Percentiles rank a stretch among this genome's conserved stretches.
Conservation (phyloP, 2,888 invertebrate genomes). For the Lapara coniferarum region DNA sequence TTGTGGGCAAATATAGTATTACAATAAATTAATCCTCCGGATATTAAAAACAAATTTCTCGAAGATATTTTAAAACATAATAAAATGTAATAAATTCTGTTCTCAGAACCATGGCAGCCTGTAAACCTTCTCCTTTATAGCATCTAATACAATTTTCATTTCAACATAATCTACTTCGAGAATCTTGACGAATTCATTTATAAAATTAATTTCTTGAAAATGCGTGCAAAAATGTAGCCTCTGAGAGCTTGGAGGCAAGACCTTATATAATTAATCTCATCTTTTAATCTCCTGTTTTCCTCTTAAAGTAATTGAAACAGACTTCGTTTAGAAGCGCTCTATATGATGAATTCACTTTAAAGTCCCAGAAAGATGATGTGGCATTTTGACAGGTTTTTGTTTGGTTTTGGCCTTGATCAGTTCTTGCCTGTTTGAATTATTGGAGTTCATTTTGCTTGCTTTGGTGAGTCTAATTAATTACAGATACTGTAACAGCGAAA, state of each 20-base stretch:
- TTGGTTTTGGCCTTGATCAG: constrained; percentile 9
- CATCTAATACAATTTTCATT: constrained; percentile 49
- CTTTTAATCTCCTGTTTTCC: constrained; percentile 56
- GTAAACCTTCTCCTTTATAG: constrained; percentile 42
- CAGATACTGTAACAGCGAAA: not conserved
- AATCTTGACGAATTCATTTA: constrained; percentile 63
- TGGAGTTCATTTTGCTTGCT: constrained; percentile 12
- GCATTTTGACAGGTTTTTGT: constrained; percentile 23
- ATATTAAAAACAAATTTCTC: constrained; percentile 2
- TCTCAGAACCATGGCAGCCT: constrained; percentile 31
- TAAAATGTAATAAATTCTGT: constrained; percentile 41
- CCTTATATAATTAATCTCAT: constrained; percentile 65
- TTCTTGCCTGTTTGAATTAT: not conserved
- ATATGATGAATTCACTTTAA: constrained; percentile 32
- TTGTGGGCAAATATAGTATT: not conserved
- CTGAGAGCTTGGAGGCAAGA: constrained; percentile 52
- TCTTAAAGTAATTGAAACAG: constrained; percentile 48
- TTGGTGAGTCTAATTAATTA: constrained; percentile 26
- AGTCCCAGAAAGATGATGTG: constrained; percentile 27
- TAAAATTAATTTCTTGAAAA: constrained; percentile 58
- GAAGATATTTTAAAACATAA: not conserved
- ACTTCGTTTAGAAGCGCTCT: constrained; percentile 38
- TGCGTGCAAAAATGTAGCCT: constrained; percentile 50
- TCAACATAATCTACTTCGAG: constrained; percentile 53
- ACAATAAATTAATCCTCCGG: not conserved